Percentiles rank a stretch among this genome's conserved stretches.
Evolutionary conservation across 1,140 invertebrate genomes (phyloP).

Genomic region (Anadara kagoshimensis): DNA sequence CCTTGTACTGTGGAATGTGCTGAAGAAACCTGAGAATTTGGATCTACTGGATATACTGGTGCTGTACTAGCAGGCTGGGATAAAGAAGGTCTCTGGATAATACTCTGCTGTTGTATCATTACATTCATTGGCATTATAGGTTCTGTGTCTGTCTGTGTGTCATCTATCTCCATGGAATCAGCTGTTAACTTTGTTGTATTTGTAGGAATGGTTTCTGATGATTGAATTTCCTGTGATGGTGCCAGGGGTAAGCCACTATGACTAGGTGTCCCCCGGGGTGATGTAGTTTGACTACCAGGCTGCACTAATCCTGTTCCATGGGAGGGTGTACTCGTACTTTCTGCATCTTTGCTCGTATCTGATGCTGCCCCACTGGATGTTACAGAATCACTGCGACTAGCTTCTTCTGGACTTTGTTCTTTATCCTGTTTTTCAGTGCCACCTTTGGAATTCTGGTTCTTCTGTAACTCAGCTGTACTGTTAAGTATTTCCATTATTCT

Average conservation of each 20-base stretch:
- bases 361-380: conserved; percentile 2
- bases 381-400: not conserved
- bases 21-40: not conserved
- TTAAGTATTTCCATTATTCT: conserved; percentile 64
- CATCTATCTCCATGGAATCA: too few relatives aligned
- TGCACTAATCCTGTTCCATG: not conserved
- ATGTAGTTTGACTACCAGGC: not conserved
- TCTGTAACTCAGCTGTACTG: conserved; percentile 46
- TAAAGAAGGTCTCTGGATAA: conserved; percentile 8
- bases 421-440: conserved; percentile 18
- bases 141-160: conserved; percentile 31
- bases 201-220: not conserved
- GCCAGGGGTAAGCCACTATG: too few relatives aligned
- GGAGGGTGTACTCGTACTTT: not conserved
- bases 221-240: not conserved
- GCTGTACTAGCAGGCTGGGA: conserved; percentile 4
- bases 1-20: not conserved
- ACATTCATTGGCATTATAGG: conserved; percentile 45
- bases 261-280: not conserved
- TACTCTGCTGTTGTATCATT: conserved; percentile 38
- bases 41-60: not conserved
- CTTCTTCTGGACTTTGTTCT: conserved; percentile 16
- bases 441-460: conserved; percentile 13
- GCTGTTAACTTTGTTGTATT: not conserved
- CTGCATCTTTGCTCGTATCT: too few relatives aligned